Conservation (phyloP, 2,113 vertebrate genomes). For the Indicator maculatus region DNA sequence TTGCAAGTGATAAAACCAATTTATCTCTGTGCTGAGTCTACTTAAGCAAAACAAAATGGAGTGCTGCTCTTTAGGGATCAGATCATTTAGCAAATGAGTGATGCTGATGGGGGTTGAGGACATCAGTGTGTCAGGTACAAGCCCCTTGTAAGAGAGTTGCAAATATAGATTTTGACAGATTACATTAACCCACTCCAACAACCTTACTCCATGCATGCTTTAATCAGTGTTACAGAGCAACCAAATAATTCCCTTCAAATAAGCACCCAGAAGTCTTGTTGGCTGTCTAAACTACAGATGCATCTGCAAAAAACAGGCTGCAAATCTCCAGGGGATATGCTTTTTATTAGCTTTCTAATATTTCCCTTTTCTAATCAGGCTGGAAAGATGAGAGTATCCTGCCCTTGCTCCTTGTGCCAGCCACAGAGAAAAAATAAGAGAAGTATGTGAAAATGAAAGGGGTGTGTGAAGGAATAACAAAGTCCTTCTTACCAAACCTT, state of each 20-base stretch:
- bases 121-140: background rate
- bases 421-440: background rate
- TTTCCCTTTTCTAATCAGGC: slow-evolving; percentile 8
- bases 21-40: background rate
- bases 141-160: background rate
- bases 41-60: background rate
- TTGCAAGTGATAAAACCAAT: background rate
- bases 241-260: background rate
- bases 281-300: background rate
- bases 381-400: background rate
- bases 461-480: background rate
- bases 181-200: background rate
- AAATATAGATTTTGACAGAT: background rate
- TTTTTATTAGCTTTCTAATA: background rate
- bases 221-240: background rate
- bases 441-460: background rate
- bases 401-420: background rate
- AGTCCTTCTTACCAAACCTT: background rate
- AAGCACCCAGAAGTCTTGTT: background rate
- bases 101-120: background rate
- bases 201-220: background rate
- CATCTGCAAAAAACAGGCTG: background rate
- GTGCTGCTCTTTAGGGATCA: background rate
- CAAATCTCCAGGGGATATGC: background rate
- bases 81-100: background rate